phyloP scores from a whole-genome alignment of 2,113 vertebrate species.

The Chunga burmeisteri region DNA sequence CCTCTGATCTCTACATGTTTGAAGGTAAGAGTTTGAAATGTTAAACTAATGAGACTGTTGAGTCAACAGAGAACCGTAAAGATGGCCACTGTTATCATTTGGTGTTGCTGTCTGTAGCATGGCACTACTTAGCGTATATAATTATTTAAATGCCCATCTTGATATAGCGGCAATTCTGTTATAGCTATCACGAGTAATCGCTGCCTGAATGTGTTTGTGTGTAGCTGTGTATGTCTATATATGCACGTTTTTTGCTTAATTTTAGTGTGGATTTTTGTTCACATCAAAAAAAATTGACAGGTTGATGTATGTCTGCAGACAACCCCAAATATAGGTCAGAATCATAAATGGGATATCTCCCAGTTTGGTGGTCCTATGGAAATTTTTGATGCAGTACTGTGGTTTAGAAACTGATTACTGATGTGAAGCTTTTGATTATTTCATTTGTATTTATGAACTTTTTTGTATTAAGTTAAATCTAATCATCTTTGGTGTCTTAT shows the following conservation, averaged over 20 bases:
- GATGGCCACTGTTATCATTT: fast-evolving
- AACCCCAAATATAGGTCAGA: not conserved
- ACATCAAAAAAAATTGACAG: not conserved
- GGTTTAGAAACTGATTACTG: not conserved
- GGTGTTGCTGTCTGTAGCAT: fast-evolving
- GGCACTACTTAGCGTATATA: fast-evolving
- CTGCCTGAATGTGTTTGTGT: not conserved
- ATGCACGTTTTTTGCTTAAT: not conserved
- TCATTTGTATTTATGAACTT: not conserved
- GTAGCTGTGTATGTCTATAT: not conserved
- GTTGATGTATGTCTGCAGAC: not conserved
- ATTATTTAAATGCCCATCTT: not conserved
- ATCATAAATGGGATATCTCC: not conserved
- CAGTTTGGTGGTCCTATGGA: not conserved
- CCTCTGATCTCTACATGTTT: not conserved
- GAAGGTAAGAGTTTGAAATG: not conserved
- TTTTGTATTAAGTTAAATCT: not conserved
- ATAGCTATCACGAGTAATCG: not conserved
- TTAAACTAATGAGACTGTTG: not conserved
- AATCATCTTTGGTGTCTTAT: not conserved
- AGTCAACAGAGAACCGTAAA: too few species aligned
- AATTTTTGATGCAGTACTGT: not conserved
- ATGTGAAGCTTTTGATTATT: not conserved
- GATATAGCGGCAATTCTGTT: fast-evolving
- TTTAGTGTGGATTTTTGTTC: not conserved